A percentile compares a stretch with the other conserved stretches of the same genome.
Evolutionary conservation across 2,113 vertebrate species (phyloP).

Genomic region (Arizona elegans): DNA sequence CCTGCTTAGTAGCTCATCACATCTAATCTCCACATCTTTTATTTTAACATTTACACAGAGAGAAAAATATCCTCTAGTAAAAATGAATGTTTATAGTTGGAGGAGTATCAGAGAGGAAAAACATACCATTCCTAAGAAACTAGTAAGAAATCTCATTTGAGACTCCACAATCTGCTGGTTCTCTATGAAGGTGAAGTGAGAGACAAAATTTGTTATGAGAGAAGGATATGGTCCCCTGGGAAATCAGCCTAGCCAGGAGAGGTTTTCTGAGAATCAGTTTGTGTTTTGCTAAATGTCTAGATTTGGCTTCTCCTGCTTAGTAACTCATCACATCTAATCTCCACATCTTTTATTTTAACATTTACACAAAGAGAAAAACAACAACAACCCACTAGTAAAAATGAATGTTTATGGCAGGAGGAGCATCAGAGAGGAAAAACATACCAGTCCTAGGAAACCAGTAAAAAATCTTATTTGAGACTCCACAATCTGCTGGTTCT

Average conservation of each 20-base stretch:
- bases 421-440: not conserved
- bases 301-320: not conserved
- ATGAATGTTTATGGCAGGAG: not conserved
- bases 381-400: not conserved
- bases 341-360: not conserved
- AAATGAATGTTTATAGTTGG: not conserved
- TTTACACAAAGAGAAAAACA: not conserved
- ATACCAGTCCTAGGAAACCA: not conserved
- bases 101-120: not conserved
- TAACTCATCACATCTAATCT: not conserved
- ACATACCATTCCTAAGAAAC: not conserved
- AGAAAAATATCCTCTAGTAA: too few species aligned
- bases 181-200: constrained; percentile 12
- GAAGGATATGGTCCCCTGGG: not conserved
- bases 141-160: constrained; percentile 21
- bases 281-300: not conserved
- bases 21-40: not conserved
- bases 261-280: not conserved
- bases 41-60: not conserved
- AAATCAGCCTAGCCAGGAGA: not conserved
- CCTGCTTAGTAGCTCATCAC: not conserved
- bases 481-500: not conserved
- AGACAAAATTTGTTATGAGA: not conserved
- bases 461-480: constrained; percentile 30
- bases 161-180: not conserved